Evolutionary conservation across 2,113 vertebrate species (phyloP).

Genomic region (Antennarius striatus): DNA sequence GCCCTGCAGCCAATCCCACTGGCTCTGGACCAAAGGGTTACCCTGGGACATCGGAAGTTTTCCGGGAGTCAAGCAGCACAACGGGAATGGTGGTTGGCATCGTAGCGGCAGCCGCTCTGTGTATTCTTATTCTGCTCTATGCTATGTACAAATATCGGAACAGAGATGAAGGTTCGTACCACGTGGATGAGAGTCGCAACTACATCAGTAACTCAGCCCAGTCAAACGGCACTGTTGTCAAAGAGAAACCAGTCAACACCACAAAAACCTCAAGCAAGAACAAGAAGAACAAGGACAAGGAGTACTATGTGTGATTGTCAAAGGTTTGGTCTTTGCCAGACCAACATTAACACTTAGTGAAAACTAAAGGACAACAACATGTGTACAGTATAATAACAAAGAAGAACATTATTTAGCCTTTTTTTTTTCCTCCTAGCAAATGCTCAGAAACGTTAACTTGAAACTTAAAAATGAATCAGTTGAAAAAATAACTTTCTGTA

Average conservation of each 20-base stretch:
- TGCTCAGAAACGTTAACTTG: slow-evolving; percentile 35
- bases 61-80: slow-evolving; percentile 96
- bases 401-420: slow-evolving; percentile 83
- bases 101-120: slow-evolving; percentile 93
- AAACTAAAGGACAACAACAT: slow-evolving; percentile 75
- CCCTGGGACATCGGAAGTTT: slow-evolving; percentile 89
- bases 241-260: slow-evolving; percentile 94
- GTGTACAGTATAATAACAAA: slow-evolving; percentile 94
- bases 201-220: slow-evolving; percentile 99
- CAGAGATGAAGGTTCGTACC: slow-evolving; percentile 96
- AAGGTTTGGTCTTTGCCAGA: slow-evolving; percentile 52
- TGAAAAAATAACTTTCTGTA: slow-evolving; percentile 85
- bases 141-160: slow-evolving; percentile 99
- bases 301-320: slow-evolving; percentile 97
- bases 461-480: slow-evolving; percentile 48
- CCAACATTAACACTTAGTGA: slow-evolving; percentile 45
- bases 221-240: slow-evolving; percentile 95
- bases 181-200: slow-evolving; percentile 98
- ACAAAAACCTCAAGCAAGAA: slow-evolving; percentile 93
- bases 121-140: slow-evolving; percentile 98
- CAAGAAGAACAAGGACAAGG: slow-evolving; percentile 99
- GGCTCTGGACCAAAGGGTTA: slow-evolving; percentile 85
- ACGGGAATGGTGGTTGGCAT: slow-evolving; percentile 99
- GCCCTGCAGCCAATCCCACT: slow-evolving; percentile 89
- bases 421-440: slow-evolving; percentile 86